Conservation (phyloP, 2,888 invertebrate genomes). For the Parasteatoda lunata region DNA sequence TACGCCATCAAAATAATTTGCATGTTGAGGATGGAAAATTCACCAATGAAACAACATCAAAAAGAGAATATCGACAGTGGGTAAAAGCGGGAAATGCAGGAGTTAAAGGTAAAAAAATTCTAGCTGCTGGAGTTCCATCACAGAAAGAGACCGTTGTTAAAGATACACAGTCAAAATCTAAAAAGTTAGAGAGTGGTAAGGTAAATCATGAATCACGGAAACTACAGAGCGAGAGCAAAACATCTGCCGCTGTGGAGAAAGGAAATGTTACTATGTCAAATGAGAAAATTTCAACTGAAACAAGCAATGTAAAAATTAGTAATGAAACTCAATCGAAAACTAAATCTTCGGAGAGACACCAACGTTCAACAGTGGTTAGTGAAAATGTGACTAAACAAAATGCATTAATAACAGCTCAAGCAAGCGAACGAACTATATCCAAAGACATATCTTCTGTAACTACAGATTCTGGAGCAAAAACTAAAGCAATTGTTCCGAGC, state of each 20-base stretch:
- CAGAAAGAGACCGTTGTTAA: slow-evolving; percentile 4
- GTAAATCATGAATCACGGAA: slow-evolving; percentile 18
- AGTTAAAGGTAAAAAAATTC: slow-evolving; percentile 39
- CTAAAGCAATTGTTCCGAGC: slow-evolving; percentile 1
- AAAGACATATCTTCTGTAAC: slow-evolving; percentile 2
- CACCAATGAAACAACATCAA: slow-evolving; percentile 52
- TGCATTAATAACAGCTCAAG: neutral
- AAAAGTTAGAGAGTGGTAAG: neutral
- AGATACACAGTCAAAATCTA: neutral
- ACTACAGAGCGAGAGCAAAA: neutral
- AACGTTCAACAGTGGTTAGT: neutral
- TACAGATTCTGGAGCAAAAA: slow-evolving; percentile 5
- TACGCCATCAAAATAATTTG: slow-evolving; percentile 51
- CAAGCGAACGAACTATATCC: neutral
- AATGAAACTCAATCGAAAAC: neutral
- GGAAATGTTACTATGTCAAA: neutral
- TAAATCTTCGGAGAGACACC: neutral
- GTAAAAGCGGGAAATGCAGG: slow-evolving; percentile 38
- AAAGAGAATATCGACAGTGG: slow-evolving; percentile 67
- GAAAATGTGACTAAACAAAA: neutral
- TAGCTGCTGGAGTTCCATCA: slow-evolving; percentile 37
- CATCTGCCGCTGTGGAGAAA: neutral
- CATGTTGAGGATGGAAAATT: slow-evolving; percentile 54
- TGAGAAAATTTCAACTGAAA: neutral
- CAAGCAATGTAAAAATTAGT: neutral